Evolutionary conservation across 1,140 invertebrate genomes (phyloP), one percentile per base, ranked within the genome.

Genomic region (Cyphomyrmex costatus): DNA sequence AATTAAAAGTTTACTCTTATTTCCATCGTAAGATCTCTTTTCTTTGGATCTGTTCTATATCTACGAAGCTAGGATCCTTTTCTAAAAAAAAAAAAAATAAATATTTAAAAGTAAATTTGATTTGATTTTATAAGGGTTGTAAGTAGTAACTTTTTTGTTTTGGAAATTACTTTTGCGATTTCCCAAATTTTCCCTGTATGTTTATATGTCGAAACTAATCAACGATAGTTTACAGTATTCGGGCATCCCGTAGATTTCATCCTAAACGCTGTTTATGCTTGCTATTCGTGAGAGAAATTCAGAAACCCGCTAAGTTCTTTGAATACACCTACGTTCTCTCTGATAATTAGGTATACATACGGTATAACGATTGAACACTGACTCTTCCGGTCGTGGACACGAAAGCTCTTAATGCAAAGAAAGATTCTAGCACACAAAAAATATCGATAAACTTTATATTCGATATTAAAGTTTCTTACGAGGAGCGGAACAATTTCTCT

Each of bases 281-380:
- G 49, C 65, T 56, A 70, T 21, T 36, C 12, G n/a, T 12, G 46
- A 30, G 46, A 80, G 56, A 42, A 2, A 56, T 68, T 21, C 8
- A 53, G 33, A 53, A 42, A 53, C 12, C 5, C 14, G 21, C 10
- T 42, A 70, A 21, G 33, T 80, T 46, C 42, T 33, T 80, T 3
- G n/a, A 70, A 71, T 46, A 56, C 10, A n/a, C 63, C 8, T 10
- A 46, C 12, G 3, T 80, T 42, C 3, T 27, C 5, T n/a, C 30
- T 71, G 51, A 70, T 80, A 70, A 53, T 51, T 27, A 36, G 1
- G 19, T 21, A 36, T 8, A 80, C 65, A 33, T 30, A 56, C 63
- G 49, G 49, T 80, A 80, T 71, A 71, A 80, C 51, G 65, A 71
- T 60, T n/a, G 24, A 53, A 80, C 63, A 71, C 49, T n/a, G 24